A percentile compares a stretch with the other conserved stretches of the same genome.
Conservation (phyloP, 2,797 vertebrate genomes). For the Periophthalmus magnuspinnatus region DNA sequence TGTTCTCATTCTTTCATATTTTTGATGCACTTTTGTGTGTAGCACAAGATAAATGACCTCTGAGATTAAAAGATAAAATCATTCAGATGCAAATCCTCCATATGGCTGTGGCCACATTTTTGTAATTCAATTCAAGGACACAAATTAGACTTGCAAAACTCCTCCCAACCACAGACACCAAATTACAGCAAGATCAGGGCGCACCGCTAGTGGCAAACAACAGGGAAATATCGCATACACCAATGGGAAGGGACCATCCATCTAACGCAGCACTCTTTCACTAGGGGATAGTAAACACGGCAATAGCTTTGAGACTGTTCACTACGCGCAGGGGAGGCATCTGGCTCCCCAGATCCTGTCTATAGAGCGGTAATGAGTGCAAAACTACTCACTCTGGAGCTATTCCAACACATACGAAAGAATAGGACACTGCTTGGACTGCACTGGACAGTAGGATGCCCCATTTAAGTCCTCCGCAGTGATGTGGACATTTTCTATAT, state of each 20-base stretch:
- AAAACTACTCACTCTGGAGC: conserved; percentile 32
- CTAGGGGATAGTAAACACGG: conserved; percentile 60
- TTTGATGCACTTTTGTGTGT: conserved; percentile 51
- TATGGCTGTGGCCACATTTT: conserved; percentile 58
- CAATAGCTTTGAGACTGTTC: conserved; percentile 61
- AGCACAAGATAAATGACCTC: conserved; percentile 76
- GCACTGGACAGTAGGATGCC: conserved; percentile 20
- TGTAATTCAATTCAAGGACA: conserved; percentile 77
- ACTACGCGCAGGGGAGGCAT: conserved; percentile 22
- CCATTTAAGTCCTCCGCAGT: conserved; percentile 21
- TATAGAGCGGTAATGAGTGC: conserved; percentile 33
- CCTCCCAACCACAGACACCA: conserved; percentile 59
- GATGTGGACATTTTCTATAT: background rate
- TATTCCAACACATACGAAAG: conserved; percentile 39
- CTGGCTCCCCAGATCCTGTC: conserved; percentile 39
- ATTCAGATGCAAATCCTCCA: conserved; percentile 74
- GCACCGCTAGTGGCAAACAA: conserved; percentile 66
- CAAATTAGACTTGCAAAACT: conserved; percentile 83
- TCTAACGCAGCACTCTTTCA: conserved; percentile 63
- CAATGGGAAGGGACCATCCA: conserved; percentile 65
- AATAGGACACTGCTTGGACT: conserved; percentile 45
- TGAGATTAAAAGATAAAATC: conserved; percentile 81
- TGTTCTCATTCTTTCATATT: conserved; percentile 24
- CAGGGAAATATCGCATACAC: conserved; percentile 74
- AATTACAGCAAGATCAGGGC: conserved; percentile 76